Conservation (phyloP, 2,113 vertebrate genomes). For the Myotis brandtii region DNA sequence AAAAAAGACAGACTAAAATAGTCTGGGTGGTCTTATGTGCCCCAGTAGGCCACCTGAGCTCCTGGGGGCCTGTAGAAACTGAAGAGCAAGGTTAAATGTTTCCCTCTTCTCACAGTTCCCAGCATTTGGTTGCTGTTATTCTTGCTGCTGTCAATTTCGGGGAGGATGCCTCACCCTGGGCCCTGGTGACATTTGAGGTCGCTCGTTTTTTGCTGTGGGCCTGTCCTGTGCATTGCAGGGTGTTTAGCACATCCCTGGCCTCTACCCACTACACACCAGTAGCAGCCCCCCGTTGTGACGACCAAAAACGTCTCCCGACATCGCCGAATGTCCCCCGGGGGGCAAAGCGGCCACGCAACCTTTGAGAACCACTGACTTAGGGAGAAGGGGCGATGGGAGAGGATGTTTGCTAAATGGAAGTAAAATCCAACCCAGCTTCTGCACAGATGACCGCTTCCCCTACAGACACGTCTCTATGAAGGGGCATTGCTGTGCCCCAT, state of each 20-base stretch:
- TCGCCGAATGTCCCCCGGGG: background rate
- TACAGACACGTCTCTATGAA: rapidly evolving
- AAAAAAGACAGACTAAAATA: background rate
- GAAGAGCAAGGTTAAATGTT: background rate
- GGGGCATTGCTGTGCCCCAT: rapidly evolving
- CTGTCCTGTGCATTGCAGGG: background rate
- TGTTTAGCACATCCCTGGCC: background rate
- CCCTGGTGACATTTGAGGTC: background rate
- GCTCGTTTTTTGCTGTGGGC: background rate
- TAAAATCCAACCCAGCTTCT: background rate
- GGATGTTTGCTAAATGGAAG: background rate
- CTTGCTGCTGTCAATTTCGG: background rate
- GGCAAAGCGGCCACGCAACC: background rate
- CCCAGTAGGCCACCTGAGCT: background rate
- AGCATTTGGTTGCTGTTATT: too few relatives aligned
- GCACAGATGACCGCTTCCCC: rapidly evolving
- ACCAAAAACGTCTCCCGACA: background rate
- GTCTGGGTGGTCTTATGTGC: rapidly evolving
- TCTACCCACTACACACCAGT: background rate
- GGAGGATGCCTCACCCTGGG: background rate
- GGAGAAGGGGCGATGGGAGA: background rate
- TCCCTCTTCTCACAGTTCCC: background rate
- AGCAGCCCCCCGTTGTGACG: rapidly evolving
- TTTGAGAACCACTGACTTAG: background rate
- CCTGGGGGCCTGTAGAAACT: background rate